Base-by-base conservation (phyloP, 2,888 invertebrate genomes). In the Tetropium fuscum region DNA sequence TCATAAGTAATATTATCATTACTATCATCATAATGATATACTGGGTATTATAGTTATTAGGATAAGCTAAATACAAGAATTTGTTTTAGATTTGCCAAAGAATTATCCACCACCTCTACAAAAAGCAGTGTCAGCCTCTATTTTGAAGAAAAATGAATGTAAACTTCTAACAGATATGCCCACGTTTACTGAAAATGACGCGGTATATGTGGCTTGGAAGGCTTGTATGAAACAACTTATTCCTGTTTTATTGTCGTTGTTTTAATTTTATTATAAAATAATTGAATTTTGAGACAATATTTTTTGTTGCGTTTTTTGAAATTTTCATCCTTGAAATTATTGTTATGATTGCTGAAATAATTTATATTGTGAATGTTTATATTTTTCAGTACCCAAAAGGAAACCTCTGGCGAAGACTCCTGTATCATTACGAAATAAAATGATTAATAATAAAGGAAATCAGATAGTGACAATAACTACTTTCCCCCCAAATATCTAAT, bases 121-220 rank as follows among this genome's bases (percentile, higher is more conserved):
- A 68, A 80, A 81, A 66, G 76, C 79, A n/a, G 78, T 76, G 3
- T 79, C 80, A 1, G 73, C 74, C 7, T 78, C 77, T 8, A 69
- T 81, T 27, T 60, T 81, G 10, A 74, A 72, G 43, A 64, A 69
- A 43, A 57, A 60, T 7, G 68, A 63, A 58, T 63, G 58, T 15
- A 54, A 68, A 18, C 38, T 70, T 36, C 38, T 64, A 27, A 48
- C 65, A 36, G 63, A 68, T 54, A 13, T 62, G 22, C 44, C 70
- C 13, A 65, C 66, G 25, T 69, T 70, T 34, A 68, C 72, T 53
- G 72, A 72, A 27, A 69, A 61, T 27, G 63, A 71, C 53, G 72
- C 73, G 10, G 67, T 67, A 4, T 74, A 75, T 49, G 60, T 78
- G 19, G 70, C 77, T 27, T 78, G 78, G 79, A 74, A 73, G 38